Evolutionary conservation across 2,113 vertebrate species (phyloP).

Genomic region (Falcunculus frontatus): DNA sequence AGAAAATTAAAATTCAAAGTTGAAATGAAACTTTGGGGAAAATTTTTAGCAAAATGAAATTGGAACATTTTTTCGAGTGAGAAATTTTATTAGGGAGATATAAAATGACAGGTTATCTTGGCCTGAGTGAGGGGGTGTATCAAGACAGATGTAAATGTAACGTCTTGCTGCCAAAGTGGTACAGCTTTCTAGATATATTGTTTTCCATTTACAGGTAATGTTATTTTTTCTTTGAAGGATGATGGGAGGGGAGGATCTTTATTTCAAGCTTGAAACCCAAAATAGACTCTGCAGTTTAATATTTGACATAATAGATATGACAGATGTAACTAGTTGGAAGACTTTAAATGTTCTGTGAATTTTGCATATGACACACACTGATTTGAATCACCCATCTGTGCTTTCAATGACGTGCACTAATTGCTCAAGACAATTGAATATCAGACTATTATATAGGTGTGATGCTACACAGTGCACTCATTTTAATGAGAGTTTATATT

Average conservation of each 20-base stretch:
- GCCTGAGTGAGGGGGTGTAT: neutral
- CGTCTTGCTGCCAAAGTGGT: neutral
- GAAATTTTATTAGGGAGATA: neutral
- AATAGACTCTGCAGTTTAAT: neutral
- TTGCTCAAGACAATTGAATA: neutral
- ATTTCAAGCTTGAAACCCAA: neutral
- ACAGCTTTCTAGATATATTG: neutral
- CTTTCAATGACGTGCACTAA: neutral
- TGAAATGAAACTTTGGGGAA: neutral
- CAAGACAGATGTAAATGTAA: neutral
- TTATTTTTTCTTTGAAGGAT: neutral
- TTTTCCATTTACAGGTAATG: neutral
- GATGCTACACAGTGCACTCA: neutral
- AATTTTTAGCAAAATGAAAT: neutral
- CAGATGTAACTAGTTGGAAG: constrained; percentile 32
- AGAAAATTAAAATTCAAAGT: constrained; percentile 56
- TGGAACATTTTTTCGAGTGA: neutral
- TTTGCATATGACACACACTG: neutral
- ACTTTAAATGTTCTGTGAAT: constrained; percentile 18
- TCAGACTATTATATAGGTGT: neutral
- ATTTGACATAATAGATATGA: neutral
- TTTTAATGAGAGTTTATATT: neutral
- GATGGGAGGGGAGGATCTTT: neutral
- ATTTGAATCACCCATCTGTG: neutral
- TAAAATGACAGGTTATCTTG: neutral